Evolutionary conservation across 2,113 vertebrate genomes (phyloP).

Genomic region (Mesoclemmys tuberculata): DNA sequence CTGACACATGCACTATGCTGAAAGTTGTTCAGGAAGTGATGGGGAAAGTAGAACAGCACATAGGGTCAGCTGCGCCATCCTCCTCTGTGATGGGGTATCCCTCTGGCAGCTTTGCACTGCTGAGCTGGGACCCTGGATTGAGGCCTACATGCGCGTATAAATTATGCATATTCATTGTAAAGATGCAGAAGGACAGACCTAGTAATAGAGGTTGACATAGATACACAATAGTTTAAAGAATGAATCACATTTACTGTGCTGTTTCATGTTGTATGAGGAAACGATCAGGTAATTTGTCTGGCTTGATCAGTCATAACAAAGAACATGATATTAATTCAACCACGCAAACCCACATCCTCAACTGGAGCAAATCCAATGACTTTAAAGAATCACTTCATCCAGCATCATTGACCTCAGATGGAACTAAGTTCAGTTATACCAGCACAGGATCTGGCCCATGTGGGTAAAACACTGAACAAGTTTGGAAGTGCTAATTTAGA

Average conservation of each 20-base stretch:
- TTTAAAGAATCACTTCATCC: not conserved
- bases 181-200: not conserved
- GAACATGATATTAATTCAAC: not conserved
- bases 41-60: accelerated
- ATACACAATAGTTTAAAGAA: not conserved
- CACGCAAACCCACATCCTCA: not conserved
- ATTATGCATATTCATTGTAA: not conserved
- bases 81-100: not conserved
- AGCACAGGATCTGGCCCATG: not conserved
- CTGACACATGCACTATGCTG: not conserved
- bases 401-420: not conserved
- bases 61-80: not conserved
- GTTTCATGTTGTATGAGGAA: not conserved
- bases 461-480: not conserved
- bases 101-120: not conserved
- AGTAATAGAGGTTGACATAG: not conserved
- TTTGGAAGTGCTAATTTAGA: not conserved
- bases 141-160: not conserved
- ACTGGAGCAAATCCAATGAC: not conserved
- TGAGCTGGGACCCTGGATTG: not conserved
- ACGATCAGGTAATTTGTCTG: not conserved
- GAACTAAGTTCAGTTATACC: not conserved
- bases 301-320: not conserved
- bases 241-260: not conserved
- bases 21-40: not conserved